phyloP scores from a whole-genome alignment of 2,888 invertebrate species.

The Cosmopolites sordidus region DNA sequence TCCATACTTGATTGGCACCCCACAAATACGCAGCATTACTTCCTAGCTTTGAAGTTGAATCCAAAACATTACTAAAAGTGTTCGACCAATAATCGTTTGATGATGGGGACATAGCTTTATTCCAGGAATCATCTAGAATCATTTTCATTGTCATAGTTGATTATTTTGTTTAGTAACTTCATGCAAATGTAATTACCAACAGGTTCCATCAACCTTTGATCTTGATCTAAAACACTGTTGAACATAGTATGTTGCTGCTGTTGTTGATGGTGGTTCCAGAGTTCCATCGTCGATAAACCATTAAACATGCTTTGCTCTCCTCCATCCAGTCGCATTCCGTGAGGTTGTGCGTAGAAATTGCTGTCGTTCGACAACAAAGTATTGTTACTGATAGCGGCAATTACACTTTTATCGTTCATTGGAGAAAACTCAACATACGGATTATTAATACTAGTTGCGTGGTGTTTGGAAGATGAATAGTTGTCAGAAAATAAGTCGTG shows the following conservation, averaged over 20 bases:
- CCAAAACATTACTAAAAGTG: slow-evolving; percentile 35
- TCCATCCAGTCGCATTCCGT: slow-evolving; percentile 2
- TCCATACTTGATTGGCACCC: slow-evolving; percentile 48
- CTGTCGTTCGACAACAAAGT: slow-evolving; percentile 3
- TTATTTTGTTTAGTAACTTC: no score
- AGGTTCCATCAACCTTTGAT: neutral
- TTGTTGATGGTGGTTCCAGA: neutral
- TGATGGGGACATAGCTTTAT: slow-evolving; percentile 27
- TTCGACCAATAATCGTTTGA: slow-evolving; percentile 31
- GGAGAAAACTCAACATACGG: slow-evolving; percentile 11
- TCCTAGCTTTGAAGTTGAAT: slow-evolving; percentile 23
- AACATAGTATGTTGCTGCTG: neutral
- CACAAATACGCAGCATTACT: slow-evolving; percentile 42
- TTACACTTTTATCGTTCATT: slow-evolving; percentile 25
- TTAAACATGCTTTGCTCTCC: neutral
- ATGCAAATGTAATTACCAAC: neutral
- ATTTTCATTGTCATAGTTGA: no score
- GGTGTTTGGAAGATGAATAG: neutral
- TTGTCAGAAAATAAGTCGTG: neutral
- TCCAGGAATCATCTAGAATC: slow-evolving; percentile 37
- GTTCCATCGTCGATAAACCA: neutral
- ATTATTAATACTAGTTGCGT: neutral
- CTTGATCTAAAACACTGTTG: neutral
- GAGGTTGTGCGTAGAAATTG: slow-evolving; percentile 6
- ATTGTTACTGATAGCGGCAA: slow-evolving; percentile 24